Percentiles rank a stretch among this genome's conserved stretches.
Conservation (phyloP, 2,797 vertebrate species). For the Sebastes taczanowskii region DNA sequence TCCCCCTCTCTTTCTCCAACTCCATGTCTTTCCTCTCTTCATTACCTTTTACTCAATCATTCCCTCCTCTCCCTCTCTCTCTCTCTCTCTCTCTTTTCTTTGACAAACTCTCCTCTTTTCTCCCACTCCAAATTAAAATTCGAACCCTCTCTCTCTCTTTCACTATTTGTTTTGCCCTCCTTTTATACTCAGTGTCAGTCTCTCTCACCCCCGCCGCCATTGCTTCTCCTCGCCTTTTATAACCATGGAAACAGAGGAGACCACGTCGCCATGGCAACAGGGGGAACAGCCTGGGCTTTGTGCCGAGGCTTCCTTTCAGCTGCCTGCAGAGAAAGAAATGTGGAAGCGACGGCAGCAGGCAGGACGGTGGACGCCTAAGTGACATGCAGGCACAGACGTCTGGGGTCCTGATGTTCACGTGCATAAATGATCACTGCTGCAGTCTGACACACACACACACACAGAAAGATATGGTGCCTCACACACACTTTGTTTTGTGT, state of each 20-base stretch:
- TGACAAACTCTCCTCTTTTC: slow-evolving; percentile 47
- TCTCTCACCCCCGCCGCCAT: slow-evolving; percentile 51
- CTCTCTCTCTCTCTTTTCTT: slow-evolving; percentile 12
- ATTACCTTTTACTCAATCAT: slow-evolving; percentile 61
- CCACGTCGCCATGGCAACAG: slow-evolving; percentile 81
- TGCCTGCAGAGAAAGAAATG: slow-evolving; percentile 68
- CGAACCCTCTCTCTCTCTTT: slow-evolving; percentile 55
- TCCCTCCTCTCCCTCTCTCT: slow-evolving; percentile 31
- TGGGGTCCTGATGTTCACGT: slow-evolving; percentile 57
- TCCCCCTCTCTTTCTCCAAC: slow-evolving; percentile 2
- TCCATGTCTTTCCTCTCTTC: slow-evolving; percentile 45
- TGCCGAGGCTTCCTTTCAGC: slow-evolving; percentile 39
- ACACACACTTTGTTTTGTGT: not conserved
- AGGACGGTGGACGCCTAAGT: slow-evolving; percentile 48
- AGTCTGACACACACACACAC: slow-evolving; percentile 13
- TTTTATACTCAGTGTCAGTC: slow-evolving; percentile 58
- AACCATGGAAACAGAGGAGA: slow-evolving; percentile 86
- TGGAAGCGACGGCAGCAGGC: slow-evolving; percentile 56
- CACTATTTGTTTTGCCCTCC: slow-evolving; percentile 63
- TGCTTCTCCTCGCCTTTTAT: slow-evolving; percentile 70
- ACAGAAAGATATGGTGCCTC: not conserved
- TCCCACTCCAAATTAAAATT: slow-evolving; percentile 73
- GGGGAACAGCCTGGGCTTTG: slow-evolving; percentile 58
- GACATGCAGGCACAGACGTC: slow-evolving; percentile 64
- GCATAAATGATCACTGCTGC: slow-evolving; percentile 16